A percentile compares a stretch with the other conserved stretches of the same genome.
phyloP scores from a whole-genome alignment of 1,140 invertebrate genomes.

The Drosophila hydei region DNA sequence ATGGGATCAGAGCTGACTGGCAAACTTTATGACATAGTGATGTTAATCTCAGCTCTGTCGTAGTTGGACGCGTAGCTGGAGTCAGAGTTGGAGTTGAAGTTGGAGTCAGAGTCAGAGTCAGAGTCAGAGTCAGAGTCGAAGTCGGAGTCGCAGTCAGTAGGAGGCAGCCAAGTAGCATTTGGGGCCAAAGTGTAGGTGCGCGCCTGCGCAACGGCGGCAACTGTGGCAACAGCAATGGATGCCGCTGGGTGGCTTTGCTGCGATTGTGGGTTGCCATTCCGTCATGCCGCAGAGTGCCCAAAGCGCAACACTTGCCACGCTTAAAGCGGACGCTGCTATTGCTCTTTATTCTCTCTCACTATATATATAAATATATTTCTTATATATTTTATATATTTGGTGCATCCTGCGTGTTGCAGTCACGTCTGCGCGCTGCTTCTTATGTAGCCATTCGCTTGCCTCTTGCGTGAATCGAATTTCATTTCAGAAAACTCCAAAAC shows the following conservation, averaged over 20 bases:
- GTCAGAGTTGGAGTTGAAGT: slow-evolving; percentile 6
- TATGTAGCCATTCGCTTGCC: no score
- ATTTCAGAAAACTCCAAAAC: no score
- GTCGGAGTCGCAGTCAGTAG: slow-evolving; percentile 44
- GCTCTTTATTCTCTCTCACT: neutral
- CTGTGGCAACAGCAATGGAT: slow-evolving; percentile 4
- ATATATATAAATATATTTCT: no score
- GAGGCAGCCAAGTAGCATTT: slow-evolving; percentile 70
- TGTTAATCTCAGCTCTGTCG: slow-evolving; percentile 42
- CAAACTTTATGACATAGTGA: slow-evolving; percentile 54
- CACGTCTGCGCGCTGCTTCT: neutral
- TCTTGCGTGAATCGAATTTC: slow-evolving; percentile 16
- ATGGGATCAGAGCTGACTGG: slow-evolving; percentile 53
- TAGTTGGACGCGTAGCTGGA: neutral
- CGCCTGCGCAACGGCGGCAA: slow-evolving; percentile 48
- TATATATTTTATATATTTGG: no score
- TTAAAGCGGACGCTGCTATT: slow-evolving; percentile 3
- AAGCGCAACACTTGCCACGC: slow-evolving; percentile 66
- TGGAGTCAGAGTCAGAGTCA: no score
- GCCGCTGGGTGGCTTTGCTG: slow-evolving; percentile 36
- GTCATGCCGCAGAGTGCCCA: slow-evolving; percentile 67
- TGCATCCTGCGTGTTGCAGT: slow-evolving; percentile 13
- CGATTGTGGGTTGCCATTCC: slow-evolving; percentile 45
- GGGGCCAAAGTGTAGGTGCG: slow-evolving; percentile 72
- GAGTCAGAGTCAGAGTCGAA: slow-evolving; percentile 15